Conservation (phyloP, 2,888 invertebrate genomes). For the Aspidiotus rigidus region DNA sequence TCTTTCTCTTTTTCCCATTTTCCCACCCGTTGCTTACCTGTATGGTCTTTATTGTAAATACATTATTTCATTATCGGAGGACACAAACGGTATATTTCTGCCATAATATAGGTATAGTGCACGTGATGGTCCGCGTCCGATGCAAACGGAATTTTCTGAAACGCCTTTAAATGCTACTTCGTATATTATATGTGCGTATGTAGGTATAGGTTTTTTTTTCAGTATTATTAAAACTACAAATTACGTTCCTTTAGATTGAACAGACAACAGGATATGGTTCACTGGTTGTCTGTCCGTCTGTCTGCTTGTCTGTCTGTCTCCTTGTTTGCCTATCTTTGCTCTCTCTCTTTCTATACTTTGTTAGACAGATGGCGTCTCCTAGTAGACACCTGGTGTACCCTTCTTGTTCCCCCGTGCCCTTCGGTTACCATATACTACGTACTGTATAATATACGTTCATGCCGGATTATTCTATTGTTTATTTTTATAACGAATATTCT, state of each 20-base stretch:
- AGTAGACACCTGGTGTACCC: conserved; percentile 32
- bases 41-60: not conserved
- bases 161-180: not conserved
- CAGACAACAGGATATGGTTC: conserved; percentile 33
- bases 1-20: not conserved
- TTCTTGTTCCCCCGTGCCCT: conserved; percentile 20
- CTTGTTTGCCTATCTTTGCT: too few relatives aligned
- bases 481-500: conserved; percentile 30
- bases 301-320: conserved; percentile 6
- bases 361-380: conserved; percentile 33
- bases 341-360: conserved; percentile 12
- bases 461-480: conserved; percentile 26
- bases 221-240: conserved; percentile 27
- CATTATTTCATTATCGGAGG: not conserved
- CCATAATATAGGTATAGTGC: conserved; percentile 8
- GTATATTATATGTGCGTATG: not conserved
- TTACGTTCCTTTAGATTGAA: conserved; percentile 32
- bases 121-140: not conserved
- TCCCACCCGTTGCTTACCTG: not conserved
- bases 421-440: conserved; percentile 26
- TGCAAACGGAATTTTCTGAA: not conserved
- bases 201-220: conserved; percentile 12
- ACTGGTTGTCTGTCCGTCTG: conserved; percentile 32
- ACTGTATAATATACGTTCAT: conserved; percentile 22
- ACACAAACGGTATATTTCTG: too few relatives aligned